A percentile compares a stretch with the other conserved stretches of the same genome.
These are phyloP conservation scores for Trissoscelio sp. DNA, from an alignment of 2,888 invertebrate genomes.

Conservation along the genomic window DNA sequence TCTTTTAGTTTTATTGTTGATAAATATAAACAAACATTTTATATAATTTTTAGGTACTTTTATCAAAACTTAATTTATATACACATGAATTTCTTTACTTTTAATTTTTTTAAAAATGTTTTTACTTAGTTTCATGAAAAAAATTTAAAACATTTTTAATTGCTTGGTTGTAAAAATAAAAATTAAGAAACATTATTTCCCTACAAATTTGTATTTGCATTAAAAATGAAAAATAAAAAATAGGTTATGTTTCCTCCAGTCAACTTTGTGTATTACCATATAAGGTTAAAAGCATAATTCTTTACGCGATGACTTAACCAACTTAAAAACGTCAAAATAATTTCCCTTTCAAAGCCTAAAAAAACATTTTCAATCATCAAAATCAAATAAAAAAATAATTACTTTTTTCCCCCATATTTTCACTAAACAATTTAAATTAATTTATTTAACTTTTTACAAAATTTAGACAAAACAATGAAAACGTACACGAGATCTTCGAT, in stretches of 20 bases:
- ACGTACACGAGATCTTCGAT: background rate
- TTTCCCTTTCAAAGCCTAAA: background rate
- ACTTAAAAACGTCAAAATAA: background rate
- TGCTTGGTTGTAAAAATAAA: too few species aligned
- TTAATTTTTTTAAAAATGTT: too few species aligned
- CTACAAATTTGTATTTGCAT: background rate
- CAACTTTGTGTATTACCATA: conserved; percentile 34
- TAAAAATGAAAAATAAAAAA: too few species aligned
- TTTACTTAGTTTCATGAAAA: too few species aligned
- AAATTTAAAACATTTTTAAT: too few species aligned
- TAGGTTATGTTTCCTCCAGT: conserved; percentile 31
- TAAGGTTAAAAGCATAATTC: conserved; percentile 35
- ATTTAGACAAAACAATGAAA: background rate
- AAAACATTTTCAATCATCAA: background rate
- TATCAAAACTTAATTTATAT: background rate
- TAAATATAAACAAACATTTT: background rate
- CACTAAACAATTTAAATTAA: background rate
- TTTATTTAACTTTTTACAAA: background rate
- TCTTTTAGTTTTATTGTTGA: too few species aligned
- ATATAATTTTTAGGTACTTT: background rate
- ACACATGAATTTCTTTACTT: too few species aligned
- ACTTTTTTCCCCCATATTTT: background rate
- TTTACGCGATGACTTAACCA: conserved; percentile 11
- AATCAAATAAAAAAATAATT: background rate
- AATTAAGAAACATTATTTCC: too few species aligned